Percentiles rank a stretch among this genome's conserved stretches.
Evolutionary conservation across 2,888 invertebrate genomes (phyloP).

Genomic region (Leptinotarsa haldemani): DNA sequence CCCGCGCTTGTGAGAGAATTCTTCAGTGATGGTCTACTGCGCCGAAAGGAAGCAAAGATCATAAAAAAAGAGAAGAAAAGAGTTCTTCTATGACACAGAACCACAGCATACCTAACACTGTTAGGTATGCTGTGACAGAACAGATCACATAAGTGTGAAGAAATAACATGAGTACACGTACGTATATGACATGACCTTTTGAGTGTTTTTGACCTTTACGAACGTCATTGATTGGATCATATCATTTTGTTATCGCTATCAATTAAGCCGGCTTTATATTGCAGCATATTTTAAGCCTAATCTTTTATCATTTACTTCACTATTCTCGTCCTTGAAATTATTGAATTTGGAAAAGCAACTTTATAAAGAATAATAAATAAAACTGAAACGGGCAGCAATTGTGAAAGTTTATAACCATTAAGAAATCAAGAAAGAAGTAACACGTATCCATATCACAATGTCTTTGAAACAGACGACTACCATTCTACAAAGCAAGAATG

Average conservation of each 20-base stretch:
- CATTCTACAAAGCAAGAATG: slow-evolving; percentile 52
- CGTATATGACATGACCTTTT: too few species aligned
- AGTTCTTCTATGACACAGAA: too few species aligned
- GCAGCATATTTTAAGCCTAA: background rate
- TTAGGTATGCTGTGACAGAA: too few species aligned
- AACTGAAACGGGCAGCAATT: background rate
- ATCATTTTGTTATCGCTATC: background rate
- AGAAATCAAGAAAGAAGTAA: background rate
- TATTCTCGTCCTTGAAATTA: slow-evolving; percentile 3
- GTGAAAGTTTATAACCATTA: background rate
- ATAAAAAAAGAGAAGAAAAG: too few species aligned
- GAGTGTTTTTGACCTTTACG: background rate
- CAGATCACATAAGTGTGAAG: too few species aligned
- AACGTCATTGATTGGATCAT: background rate
- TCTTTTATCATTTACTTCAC: background rate
- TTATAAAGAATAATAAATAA: background rate
- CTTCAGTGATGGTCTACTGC: too few species aligned
- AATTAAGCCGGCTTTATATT: background rate
- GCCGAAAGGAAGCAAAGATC: too few species aligned
- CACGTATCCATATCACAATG: slow-evolving; percentile 39
- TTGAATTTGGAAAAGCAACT: background rate
- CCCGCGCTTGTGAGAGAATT: too few species aligned
- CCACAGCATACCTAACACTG: too few species aligned
- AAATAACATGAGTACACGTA: too few species aligned
- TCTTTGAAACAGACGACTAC: slow-evolving; percentile 50